These are phyloP conservation scores for Berghia stephanieae DNA, from an alignment of 1,140 invertebrate genomes.

Conservation along the genomic window DNA sequence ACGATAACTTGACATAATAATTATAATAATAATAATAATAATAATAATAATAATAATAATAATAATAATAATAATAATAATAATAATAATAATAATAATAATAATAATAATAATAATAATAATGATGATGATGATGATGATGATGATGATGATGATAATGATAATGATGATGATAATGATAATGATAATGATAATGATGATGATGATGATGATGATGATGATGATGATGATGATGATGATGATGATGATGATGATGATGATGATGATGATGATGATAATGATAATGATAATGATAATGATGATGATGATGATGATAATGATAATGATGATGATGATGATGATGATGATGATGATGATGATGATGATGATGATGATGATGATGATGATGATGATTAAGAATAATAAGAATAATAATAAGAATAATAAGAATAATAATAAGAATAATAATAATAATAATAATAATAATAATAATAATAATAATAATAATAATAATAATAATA, in stretches of 20 bases:
- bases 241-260: constrained; percentile 9
- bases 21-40: too few species aligned
- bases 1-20: too few species aligned
- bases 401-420: too few species aligned
- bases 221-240: background rate
- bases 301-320: background rate
- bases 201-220: too few species aligned
- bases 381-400: too few species aligned
- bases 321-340: background rate
- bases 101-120: background rate
- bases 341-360: background rate
- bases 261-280: background rate
- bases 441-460: too few species aligned
- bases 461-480: too few species aligned
- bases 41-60: too few species aligned
- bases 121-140: background rate
- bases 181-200: background rate
- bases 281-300: background rate
- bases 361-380: constrained; percentile 1
- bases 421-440: too few species aligned
- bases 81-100: constrained; percentile 1
- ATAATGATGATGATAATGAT: background rate
- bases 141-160: background rate
- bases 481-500: too few species aligned
- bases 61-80: background rate